Base-by-base conservation (phyloP, 1,140 invertebrate genomes). In the Bilobella aurantiaca region DNA sequence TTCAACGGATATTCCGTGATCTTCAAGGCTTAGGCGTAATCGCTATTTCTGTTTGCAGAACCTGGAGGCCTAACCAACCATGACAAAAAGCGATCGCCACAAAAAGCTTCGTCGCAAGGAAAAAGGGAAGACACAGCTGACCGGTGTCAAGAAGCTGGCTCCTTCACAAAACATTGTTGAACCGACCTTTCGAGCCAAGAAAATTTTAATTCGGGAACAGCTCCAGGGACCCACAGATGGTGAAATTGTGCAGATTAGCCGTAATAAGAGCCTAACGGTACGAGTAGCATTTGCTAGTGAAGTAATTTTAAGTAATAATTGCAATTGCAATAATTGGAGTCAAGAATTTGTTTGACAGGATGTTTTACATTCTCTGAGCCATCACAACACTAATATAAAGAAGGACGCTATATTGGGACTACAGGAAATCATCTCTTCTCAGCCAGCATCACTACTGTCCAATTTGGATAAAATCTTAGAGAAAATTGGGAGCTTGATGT, bases 131-230 rank as follows among this genome's bases (percentile, higher is more conserved):
- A 67, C 69, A 14, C 66, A 73, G 37, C 42, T 73, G 2, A 70
- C 56, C 3, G 68, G 68, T n/a, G 62, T n/a, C 16, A 63, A 49
- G 27, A 69, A 66, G 27, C 67, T 70, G 27, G 62, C 3, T 30
- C 70, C 66, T 58, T 61, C 66, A 31, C 63, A 69, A 29, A 73
- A 69, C 67, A 62, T 73, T 8, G 56, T 73, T 30, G 65, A 64
- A 28, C 71, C 71, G 1, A 70, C 47, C n/a, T 60, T 73, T 1
- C 63, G 66, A 57, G 42, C 63, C 1, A 73, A 73, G 56, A 73
- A 70, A 37, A 70, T 73, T 58, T 8, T 73, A n/a, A 57, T 73
- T 28, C 27, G 71, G 27, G 71, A 73, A 28, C 71, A 73, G 42
- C 34, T 73, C 5, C 65, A 65, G 49, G 23, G 23, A 28, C 30